phyloP scores from a whole-genome alignment of 2,797 vertebrate species.

The Pseudochromis fuscus region DNA sequence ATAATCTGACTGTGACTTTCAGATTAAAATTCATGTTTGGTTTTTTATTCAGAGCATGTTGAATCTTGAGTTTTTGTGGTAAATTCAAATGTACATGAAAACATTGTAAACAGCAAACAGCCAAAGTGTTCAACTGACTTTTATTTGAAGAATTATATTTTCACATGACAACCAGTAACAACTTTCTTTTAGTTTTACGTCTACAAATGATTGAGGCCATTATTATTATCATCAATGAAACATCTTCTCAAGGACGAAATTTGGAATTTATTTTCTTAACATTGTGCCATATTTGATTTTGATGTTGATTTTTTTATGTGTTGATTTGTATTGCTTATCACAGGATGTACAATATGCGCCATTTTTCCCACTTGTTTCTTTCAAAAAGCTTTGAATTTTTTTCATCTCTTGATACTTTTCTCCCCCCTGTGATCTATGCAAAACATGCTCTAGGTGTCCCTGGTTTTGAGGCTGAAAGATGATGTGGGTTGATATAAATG shows the following conservation, averaged over 20 bases:
- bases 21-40: neutral
- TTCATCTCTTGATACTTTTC: neutral
- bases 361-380: slow-evolving; percentile 40
- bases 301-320: slow-evolving; percentile 9
- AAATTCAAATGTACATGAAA: neutral
- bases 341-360: slow-evolving; percentile 11
- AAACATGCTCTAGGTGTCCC: slow-evolving; percentile 76
- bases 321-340: slow-evolving; percentile 32
- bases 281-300: slow-evolving; percentile 46
- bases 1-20: slow-evolving; percentile 8
- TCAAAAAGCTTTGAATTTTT: slow-evolving; percentile 30
- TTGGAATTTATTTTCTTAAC: slow-evolving; percentile 13
- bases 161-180: neutral
- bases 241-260: neutral
- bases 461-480: slow-evolving; percentile 54
- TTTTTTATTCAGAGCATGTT: neutral
- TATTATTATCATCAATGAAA: too few species aligned
- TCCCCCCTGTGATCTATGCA: slow-evolving; percentile 86
- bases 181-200: neutral
- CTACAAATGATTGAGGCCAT: neutral
- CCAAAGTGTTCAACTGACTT: slow-evolving; percentile 26
- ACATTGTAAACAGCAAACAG: neutral
- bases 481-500: slow-evolving; percentile 63
- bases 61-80: neutral
- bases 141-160: slow-evolving; percentile 2